These are phyloP conservation scores for Festucalex cinctus DNA, from an alignment of 2,113 vertebrate species.

Conservation along the genomic window DNA sequence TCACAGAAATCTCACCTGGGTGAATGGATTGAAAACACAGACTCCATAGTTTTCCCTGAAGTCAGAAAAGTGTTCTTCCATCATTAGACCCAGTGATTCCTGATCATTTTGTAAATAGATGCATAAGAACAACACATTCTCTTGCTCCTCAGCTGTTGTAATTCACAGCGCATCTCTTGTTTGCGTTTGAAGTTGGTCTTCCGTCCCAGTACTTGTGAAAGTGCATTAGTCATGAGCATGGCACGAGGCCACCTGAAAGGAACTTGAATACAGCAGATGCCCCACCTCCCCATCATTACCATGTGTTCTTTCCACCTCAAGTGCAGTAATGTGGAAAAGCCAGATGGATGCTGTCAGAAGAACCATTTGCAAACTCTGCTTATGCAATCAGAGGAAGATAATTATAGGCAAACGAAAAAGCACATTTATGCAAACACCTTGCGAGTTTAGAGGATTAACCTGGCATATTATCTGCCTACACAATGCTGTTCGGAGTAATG, in stretches of 20 bases:
- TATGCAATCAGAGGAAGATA: slow-evolving; percentile 23
- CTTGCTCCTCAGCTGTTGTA: not conserved
- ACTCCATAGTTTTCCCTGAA: not conserved
- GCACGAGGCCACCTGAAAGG: slow-evolving; percentile 12
- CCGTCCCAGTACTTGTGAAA: slow-evolving; percentile 12
- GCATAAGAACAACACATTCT: not conserved
- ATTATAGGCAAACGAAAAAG: slow-evolving; percentile 3
- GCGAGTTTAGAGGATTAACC: not conserved
- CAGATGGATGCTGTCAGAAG: slow-evolving; percentile 26
- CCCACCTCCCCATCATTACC: slow-evolving; percentile 19
- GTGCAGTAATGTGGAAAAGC: slow-evolving; percentile 22
- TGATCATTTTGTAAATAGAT: not conserved
- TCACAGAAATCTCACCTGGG: too few relatives aligned
- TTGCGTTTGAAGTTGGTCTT: slow-evolving; percentile 15
- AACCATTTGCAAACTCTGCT: slow-evolving; percentile 9
- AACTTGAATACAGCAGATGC: slow-evolving; percentile 32
- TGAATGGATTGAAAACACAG: not conserved
- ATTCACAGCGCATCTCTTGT: not conserved
- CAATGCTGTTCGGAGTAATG: not conserved
- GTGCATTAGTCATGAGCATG: slow-evolving; percentile 31
- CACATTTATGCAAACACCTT: slow-evolving; percentile 1
- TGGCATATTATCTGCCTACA: not conserved
- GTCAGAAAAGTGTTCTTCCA: not conserved
- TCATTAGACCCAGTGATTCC: not conserved
- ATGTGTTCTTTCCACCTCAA: slow-evolving; percentile 9